These are phyloP conservation scores for Phrynosoma platyrhinos DNA, from an alignment of 2,113 vertebrate genomes.

Conservation along the genomic window DNA sequence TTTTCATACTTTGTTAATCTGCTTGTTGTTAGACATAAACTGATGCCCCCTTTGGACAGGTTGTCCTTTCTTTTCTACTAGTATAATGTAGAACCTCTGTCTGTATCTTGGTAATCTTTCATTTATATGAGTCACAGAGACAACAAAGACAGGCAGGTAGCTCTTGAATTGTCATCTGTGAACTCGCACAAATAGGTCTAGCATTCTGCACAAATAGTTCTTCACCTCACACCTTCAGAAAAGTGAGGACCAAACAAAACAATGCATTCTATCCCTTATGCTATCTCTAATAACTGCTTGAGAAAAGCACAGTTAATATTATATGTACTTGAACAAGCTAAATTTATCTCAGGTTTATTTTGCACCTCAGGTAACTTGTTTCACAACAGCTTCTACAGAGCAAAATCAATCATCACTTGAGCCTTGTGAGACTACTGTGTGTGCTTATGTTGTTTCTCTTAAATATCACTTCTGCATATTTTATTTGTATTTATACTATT, in stretches of 20 bases:
- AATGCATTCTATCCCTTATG: too few relatives aligned
- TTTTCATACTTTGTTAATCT: too few relatives aligned
- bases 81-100: too few relatives aligned
- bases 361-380: not conserved
- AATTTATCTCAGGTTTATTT: not conserved
- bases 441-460: not conserved
- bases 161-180: too few relatives aligned
- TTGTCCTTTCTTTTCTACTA: too few relatives aligned
- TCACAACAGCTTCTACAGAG: not conserved
- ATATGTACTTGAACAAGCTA: not conserved
- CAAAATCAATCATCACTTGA: not conserved
- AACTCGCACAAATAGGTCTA: too few relatives aligned
- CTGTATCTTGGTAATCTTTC: too few relatives aligned
- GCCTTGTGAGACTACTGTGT: not conserved
- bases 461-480: not conserved
- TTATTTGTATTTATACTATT: not conserved
- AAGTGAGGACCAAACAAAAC: not conserved
- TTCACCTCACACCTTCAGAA: not conserved
- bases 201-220: not conserved
- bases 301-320: not conserved
- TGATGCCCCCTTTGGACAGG: too few relatives aligned
- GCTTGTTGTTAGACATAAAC: too few relatives aligned
- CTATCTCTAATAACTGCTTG: not conserved
- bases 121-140: too few relatives aligned
- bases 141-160: too few relatives aligned